Evolutionary conservation across 1,140 invertebrate species (phyloP).

Genomic region (Heterodera schachtii): DNA sequence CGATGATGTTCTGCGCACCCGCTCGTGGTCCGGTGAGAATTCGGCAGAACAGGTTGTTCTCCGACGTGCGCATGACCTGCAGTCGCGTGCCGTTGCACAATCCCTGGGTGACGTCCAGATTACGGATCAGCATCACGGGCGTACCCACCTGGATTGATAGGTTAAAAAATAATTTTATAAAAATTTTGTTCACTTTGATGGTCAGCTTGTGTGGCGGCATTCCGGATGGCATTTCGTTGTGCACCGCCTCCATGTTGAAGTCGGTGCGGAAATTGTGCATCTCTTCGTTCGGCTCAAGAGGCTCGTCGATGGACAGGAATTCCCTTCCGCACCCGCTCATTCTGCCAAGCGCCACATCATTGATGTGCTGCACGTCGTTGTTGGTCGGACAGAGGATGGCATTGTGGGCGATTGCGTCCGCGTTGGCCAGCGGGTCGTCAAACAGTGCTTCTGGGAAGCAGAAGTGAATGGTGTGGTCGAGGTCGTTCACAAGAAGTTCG

Average conservation of each 20-base stretch:
- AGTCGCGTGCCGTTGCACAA: slow-evolving; percentile 14
- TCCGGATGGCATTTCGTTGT: slow-evolving; percentile 54
- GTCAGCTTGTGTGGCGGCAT: slow-evolving; percentile 66
- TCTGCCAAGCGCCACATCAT: not conserved
- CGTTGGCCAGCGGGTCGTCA: not conserved
- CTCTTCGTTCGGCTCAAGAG: slow-evolving; percentile 11
- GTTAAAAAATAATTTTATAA: too few species aligned
- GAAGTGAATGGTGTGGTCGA: not conserved
- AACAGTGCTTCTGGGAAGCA: slow-evolving; percentile 11
- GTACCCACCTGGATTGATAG: not conserved
- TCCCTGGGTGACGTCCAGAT: slow-evolving; percentile 8
- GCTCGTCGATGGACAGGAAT: not conserved
- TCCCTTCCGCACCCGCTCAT: not conserved
- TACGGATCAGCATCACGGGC: slow-evolving; percentile 1
- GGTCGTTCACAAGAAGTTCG: not conserved
- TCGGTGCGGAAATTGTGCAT: not conserved
- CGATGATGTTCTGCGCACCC: not conserved
- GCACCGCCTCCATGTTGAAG: slow-evolving; percentile 39
- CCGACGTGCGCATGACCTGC: not conserved
- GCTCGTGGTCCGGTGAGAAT: slow-evolving; percentile 5
- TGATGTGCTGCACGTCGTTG: not conserved
- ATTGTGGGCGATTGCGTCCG: slow-evolving; percentile 1
- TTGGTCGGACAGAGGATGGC: slow-evolving; percentile 11
- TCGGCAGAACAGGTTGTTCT: not conserved
- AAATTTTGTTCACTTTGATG: slow-evolving; percentile 57